A percentile compares a stretch with the other conserved stretches of the same genome.
These are phyloP conservation scores for Platyrinchus mystaceus DNA, from an alignment of 2,797 vertebrate genomes.

Conservation along the genomic window DNA sequence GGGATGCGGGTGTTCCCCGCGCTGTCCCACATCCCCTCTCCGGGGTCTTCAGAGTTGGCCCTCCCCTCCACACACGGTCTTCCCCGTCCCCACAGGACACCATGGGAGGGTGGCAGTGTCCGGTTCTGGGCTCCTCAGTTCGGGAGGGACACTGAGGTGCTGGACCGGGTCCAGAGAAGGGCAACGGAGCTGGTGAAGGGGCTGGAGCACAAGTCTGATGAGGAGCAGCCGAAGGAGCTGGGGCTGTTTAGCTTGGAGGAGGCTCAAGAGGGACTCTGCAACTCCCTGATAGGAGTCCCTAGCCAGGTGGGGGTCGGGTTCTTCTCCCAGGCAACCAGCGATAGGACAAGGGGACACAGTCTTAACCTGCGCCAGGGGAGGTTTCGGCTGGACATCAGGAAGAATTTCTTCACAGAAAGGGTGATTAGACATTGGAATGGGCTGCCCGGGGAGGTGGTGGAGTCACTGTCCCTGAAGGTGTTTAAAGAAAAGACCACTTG, in stretches of 20 bases:
- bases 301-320: neutral
- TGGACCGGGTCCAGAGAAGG: neutral
- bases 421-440: neutral
- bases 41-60: neutral
- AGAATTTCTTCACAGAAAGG: neutral
- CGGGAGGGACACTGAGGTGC: neutral
- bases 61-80: too few species aligned
- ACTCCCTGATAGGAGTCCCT: accelerated
- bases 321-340: neutral
- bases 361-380: neutral
- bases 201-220: neutral
- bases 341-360: neutral
- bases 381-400: neutral
- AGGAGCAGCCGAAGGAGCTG: neutral
- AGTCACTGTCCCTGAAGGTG: accelerated
- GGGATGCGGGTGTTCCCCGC: neutral
- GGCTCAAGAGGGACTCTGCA: too few species aligned
- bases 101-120: neutral
- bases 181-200: neutral
- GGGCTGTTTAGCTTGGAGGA: neutral
- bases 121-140: neutral
- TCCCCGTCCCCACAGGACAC: too few species aligned
- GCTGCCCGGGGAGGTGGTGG: neutral
- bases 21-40: neutral
- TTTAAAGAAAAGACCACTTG: neutral